Evolutionary conservation across 2,797 vertebrate species (phyloP), one percentile per base, ranked within the genome.

Genomic region (Enteromius argenteus): DNA sequence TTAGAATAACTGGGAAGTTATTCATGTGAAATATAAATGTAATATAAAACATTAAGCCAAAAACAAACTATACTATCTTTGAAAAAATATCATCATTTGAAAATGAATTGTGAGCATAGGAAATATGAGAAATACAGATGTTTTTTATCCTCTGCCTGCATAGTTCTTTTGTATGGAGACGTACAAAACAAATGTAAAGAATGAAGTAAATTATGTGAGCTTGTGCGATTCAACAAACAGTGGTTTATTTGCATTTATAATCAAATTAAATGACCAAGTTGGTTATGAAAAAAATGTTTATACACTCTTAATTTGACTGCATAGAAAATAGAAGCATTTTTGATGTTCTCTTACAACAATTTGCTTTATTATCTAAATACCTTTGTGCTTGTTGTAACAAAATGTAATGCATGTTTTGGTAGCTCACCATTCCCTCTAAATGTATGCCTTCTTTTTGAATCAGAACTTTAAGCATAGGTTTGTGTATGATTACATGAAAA

Each of bases 1-100:
- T 92, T 90, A 91, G 91, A 91, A 91, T 84, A 90, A 93, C 87
- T 90, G 89, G 91, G 92, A 90, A 27, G 71, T 11, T 37, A 44
- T 81, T 27, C 5, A 64, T 49, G 44, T 39, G 58, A 42, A 94
- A 32, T 81, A 86, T 14, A 35, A 15, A 46, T 32, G 42, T 49
- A 94, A 94, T 93, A 94, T 92, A 91, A 90, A 92, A 90, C 90
- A 91, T 90, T 90, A 91, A 84, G 83, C 2, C 86, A 94, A 89
- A 90, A 39, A 91, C 85, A 81, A 49, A 35, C 11, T 30, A 44
- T 13, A 2, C 58, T 21, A 6, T 44, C 23, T 35, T 37, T 51
- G 2, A 19, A 39, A 37, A 35, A 51, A 58, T 23, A 58, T 58
- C 10, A 13, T 13, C 3, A 58, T 56, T 56, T 56, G 53, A 51